phyloP scores from a whole-genome alignment of 2,113 vertebrate genomes.

The Danio rerio region GRCz12tu NC_133189.1:27735501-27736000 shows the following conservation, averaged over 20 bases:
- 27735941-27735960: constrained; percentile 28
- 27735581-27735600: constrained; percentile 21
- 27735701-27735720: constrained; percentile 49
- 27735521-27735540: constrained; percentile 41
- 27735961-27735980: constrained; percentile 18
- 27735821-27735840: not conserved
- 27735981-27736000: constrained; percentile 31
- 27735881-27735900: constrained; percentile 36
- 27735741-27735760: constrained; percentile 36
- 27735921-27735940: constrained; percentile 26
- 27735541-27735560: constrained; percentile 37
- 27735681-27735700: constrained; percentile 57
- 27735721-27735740: constrained; percentile 9
- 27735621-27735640: constrained; percentile 48
- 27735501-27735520: constrained; percentile 56
- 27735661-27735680: constrained; percentile 52
- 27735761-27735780: constrained; percentile 11
- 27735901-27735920: constrained; percentile 11
- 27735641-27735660: constrained; percentile 54
- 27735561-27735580: constrained; percentile 33
- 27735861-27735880: constrained; percentile 35
- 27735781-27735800: constrained; percentile 27
- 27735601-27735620: constrained; percentile 45
- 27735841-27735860: not conserved
- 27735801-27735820: constrained; percentile 19